These are phyloP conservation scores for Aratinga solstitialis DNA, from an alignment of 2,797 vertebrate genomes.

Conservation along the genomic window DNA sequence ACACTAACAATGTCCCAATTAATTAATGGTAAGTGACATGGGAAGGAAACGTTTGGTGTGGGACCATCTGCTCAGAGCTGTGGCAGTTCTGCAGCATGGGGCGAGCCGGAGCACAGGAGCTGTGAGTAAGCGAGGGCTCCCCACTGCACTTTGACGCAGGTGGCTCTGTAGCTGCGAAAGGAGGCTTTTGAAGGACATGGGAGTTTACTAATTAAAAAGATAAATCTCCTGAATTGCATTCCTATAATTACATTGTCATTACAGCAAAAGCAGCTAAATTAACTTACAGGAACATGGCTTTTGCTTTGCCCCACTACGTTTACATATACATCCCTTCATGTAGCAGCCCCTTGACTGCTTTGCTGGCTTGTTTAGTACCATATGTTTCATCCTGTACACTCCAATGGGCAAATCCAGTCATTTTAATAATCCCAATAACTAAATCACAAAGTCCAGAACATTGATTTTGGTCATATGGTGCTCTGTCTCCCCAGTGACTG, in stretches of 20 bases:
- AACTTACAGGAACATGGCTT: constrained; percentile 13
- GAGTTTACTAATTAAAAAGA: constrained; percentile 63
- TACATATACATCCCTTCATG: constrained; percentile 29
- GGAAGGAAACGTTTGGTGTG: constrained; percentile 4
- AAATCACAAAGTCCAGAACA: constrained; percentile 1
- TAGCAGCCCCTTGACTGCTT: constrained; percentile 20
- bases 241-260: constrained; percentile 42
- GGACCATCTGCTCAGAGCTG: constrained; percentile 61
- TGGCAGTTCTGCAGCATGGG: neutral
- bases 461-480: constrained; percentile 29
- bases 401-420: constrained; percentile 14
- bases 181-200: constrained; percentile 54
- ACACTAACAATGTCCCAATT: constrained; percentile 24
- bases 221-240: constrained; percentile 55
- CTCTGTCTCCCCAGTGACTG: neutral
- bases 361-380: constrained; percentile 35
- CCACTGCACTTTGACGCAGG: constrained; percentile 48
- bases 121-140: constrained; percentile 27
- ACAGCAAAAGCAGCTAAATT: constrained; percentile 4
- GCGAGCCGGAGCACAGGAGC: neutral
- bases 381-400: constrained; percentile 28
- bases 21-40: constrained; percentile 45
- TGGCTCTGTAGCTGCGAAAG: constrained; percentile 37
- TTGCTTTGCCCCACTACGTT: constrained; percentile 22
- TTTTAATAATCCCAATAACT: constrained; percentile 22